Evolutionary conservation across 2,113 vertebrate species (phyloP).

Genomic region (Gila orcuttii): DNA sequence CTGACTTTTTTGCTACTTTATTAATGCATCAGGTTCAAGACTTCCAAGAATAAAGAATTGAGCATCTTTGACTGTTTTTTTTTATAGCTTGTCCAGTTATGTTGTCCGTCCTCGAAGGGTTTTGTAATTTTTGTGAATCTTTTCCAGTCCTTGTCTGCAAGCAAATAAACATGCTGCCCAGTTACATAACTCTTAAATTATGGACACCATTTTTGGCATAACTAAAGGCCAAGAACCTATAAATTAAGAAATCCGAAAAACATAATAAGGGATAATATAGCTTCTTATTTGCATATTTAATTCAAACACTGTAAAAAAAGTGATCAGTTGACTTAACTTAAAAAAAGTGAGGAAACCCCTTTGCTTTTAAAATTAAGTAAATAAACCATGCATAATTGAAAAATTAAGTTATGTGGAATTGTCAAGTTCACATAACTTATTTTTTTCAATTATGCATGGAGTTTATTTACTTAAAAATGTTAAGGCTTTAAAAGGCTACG

Average conservation of each 20-base stretch:
- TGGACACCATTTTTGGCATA: not conserved
- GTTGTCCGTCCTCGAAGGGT: not conserved
- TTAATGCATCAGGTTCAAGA: not conserved
- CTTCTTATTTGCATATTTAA: not conserved
- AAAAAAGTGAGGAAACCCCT: too few relatives aligned
- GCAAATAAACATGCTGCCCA: not conserved
- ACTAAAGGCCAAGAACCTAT: not conserved
- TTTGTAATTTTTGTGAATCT: not conserved
- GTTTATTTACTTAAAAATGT: too few relatives aligned
- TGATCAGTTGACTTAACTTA: too few relatives aligned
- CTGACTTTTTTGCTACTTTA: not conserved
- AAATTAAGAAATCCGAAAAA: not conserved
- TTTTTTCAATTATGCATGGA: too few relatives aligned
- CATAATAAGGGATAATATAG: not conserved
- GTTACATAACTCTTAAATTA: not conserved
- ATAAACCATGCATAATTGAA: too few relatives aligned
- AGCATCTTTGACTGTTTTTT: not conserved
- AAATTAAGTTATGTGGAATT: too few relatives aligned
- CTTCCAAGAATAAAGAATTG: not conserved
- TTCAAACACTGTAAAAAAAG: not conserved
- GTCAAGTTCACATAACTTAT: too few relatives aligned
- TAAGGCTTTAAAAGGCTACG: too few relatives aligned
- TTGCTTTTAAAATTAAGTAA: too few relatives aligned
- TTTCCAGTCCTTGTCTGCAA: not conserved
- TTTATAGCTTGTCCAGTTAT: not conserved